phyloP scores from a whole-genome alignment of 2,797 vertebrate genomes.

The Vultur gryphus region DNA sequence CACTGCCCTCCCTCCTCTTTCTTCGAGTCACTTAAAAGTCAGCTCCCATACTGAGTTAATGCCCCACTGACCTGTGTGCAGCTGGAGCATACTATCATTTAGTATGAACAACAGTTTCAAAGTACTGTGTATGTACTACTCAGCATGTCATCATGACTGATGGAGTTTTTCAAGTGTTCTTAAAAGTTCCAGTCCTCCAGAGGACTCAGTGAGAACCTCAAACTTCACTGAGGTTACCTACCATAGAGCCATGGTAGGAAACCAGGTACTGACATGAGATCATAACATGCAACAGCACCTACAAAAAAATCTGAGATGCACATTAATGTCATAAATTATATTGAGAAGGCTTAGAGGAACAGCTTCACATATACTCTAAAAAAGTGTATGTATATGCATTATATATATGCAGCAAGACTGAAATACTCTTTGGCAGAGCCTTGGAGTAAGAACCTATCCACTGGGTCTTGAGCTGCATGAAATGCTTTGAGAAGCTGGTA shows the following conservation, averaged over 20 bases:
- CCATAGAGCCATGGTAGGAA: neutral
- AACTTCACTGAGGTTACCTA: neutral
- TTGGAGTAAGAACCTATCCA: neutral
- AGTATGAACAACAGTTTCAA: neutral
- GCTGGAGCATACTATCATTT: rapidly evolving
- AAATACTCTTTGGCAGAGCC: neutral
- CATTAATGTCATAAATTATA: neutral
- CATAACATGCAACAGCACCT: neutral
- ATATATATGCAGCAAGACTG: neutral
- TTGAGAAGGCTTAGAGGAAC: neutral
- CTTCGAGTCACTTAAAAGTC: neutral
- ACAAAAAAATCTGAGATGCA: neutral
- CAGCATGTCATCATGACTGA: neutral
- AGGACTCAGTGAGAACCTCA: neutral
- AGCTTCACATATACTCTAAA: neutral
- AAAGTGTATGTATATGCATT: neutral
- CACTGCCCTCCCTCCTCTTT: neutral
- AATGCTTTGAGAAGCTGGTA: neutral
- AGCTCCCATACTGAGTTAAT: neutral
- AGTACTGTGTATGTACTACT: neutral
- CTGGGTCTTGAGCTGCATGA: neutral
- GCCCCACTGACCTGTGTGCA: neutral
- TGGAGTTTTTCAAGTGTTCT: neutral
- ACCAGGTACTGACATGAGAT: neutral
- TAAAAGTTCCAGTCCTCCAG: neutral